Evolutionary conservation across 2,888 invertebrate genomes (phyloP), one percentile per base, ranked within the genome.

Genomic region (Oconnorella tubifera): DNA sequence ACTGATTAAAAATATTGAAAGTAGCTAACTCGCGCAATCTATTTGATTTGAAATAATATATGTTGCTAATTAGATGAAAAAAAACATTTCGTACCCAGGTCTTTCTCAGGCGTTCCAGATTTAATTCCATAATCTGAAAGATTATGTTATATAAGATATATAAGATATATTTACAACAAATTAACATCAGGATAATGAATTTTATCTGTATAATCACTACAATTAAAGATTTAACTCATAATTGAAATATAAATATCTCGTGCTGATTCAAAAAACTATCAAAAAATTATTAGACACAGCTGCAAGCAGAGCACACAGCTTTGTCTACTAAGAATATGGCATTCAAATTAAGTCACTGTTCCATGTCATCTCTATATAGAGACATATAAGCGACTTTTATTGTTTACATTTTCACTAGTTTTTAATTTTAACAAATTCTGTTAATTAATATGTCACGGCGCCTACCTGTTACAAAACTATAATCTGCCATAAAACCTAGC

Each of bases 71-170:
- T 40, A 10, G 10, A 19, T 40, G 40, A 14, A 14, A 40, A 14
- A 14, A 10, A 40, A 14, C 10, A 10, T 10, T 14, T 51, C 48
- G 48, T 51, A 60, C 60, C 48, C 29, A 50, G 28, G 31, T 60
- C 60, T 50, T n/a, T 19, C 28, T 32, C n/a, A 2, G 28, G 60
- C 31, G 28, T 29, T 50, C 60, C 60, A 29, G 60, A 48, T 25
- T 60, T 60, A 28, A 60, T 50, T 49, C 60, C 60, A 60, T 50
- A 60, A 60, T 60, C 60, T 60, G 31, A 51, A 60, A 40, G 40
- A 40, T 19, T 40, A 40, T 40, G 10, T 40, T 10, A 40, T 40
- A 14, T 40, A 40, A 40, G 10, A 40, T 40, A 40, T n/a, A n/a
- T n/a, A n/a, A n/a, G n/a, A n/a, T n/a, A 40, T 40, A 40, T 40